Conservation (phyloP, 2,797 vertebrate genomes). For the Psittacula echo region DNA sequence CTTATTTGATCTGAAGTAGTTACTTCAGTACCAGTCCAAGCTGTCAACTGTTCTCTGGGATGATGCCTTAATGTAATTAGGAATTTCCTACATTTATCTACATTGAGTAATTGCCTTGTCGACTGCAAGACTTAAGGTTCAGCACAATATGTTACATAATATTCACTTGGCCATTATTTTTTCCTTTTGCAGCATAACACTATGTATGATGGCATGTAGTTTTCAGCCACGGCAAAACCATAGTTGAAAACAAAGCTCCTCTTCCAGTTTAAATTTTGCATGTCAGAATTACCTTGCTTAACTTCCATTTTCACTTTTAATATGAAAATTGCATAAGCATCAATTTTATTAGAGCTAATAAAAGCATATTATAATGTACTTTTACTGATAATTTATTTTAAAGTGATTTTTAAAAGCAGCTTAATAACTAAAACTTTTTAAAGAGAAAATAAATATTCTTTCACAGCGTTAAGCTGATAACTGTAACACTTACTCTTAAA, state of each 20-base stretch:
- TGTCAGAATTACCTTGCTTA: neutral
- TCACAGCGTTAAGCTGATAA: slow-evolving; percentile 4
- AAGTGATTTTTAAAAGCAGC: neutral
- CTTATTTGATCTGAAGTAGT: neutral
- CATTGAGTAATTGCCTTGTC: neutral
- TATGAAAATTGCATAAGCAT: neutral
- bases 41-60: neutral
- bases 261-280: neutral
- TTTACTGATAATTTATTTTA: neutral
- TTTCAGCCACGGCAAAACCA: neutral
- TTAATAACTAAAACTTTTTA: neutral
- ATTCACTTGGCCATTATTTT: neutral
- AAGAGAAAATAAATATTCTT: neutral
- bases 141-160: neutral
- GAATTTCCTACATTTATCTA: neutral
- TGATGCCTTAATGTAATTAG: neutral
- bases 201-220: neutral
- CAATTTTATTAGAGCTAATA: neutral
- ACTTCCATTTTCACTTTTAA: neutral
- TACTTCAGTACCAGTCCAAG: neutral
- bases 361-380: neutral
- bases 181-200: neutral
- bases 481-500: slow-evolving; percentile 51
- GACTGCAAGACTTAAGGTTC: neutral
- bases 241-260: neutral